Evolutionary conservation across 2,888 invertebrate species (phyloP).

Genomic region (Muschampia plurimacula): DNA sequence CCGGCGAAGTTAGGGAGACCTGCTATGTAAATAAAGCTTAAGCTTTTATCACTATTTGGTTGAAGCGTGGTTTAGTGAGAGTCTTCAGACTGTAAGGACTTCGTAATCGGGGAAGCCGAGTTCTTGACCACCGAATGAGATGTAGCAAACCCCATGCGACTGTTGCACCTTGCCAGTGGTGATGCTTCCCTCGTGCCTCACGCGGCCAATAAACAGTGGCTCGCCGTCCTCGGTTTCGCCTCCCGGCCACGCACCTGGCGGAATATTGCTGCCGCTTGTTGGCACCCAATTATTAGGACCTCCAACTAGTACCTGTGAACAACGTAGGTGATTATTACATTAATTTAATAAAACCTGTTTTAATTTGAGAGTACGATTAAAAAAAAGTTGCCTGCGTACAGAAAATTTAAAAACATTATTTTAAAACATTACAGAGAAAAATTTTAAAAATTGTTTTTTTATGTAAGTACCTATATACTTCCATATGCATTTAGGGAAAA

Average conservation of each 20-base stretch:
- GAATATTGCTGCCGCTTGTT: conserved; percentile 88
- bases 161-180: conserved; percentile 94
- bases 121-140: conserved; percentile 93
- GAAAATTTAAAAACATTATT: too few species aligned
- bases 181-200: conserved; percentile 90
- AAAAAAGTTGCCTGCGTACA: background rate
- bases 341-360: too few species aligned
- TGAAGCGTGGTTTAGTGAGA: conserved; percentile 3
- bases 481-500: too few species aligned
- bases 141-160: conserved; percentile 93
- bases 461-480: too few species aligned
- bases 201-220: conserved; percentile 91
- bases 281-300: conserved; percentile 90
- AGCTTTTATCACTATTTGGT: conserved; percentile 17
- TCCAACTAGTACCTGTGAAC: conserved; percentile 82
- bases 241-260: conserved; percentile 90
- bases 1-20: conserved; percentile 6
- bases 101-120: conserved; percentile 92
- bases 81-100: conserved; percentile 85
- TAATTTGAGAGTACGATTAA: background rate
- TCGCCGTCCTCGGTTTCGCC: conserved; percentile 92
- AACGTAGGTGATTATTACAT: background rate
- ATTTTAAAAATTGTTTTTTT: too few species aligned
- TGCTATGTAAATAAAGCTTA: conserved; percentile 8
- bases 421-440: too few species aligned